phyloP scores from a whole-genome alignment of 2,888 invertebrate species.

The Acanthosoma haemorrhoidale region DNA sequence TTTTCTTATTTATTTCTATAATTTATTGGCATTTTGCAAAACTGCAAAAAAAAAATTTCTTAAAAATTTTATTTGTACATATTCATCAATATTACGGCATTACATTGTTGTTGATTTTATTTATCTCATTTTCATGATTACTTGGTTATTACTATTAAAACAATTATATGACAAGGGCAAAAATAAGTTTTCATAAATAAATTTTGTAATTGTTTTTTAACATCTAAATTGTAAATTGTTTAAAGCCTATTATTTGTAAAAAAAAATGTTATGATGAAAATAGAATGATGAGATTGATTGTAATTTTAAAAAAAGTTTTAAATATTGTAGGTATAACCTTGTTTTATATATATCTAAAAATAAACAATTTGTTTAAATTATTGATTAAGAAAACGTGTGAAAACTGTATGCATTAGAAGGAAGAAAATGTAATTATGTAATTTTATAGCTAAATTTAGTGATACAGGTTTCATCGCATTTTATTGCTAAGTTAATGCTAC shows the following conservation, averaged over 20 bases:
- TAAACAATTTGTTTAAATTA: not conserved
- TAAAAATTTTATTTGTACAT: not conserved
- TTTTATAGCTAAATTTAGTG: not conserved
- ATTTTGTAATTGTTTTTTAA: slow-evolving; percentile 4
- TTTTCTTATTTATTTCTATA: not conserved
- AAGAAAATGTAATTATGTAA: not conserved
- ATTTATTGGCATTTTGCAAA: too few species aligned
- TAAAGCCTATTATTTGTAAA: not conserved
- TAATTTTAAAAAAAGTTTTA: not conserved
- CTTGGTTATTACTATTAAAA: not conserved
- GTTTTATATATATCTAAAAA: not conserved
- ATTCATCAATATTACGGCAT: not conserved
- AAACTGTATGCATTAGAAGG: not conserved
- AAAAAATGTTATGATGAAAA: not conserved
- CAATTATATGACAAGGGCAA: not conserved
- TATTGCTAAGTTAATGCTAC: too few species aligned
- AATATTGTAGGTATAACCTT: not conserved
- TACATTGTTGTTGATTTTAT: not conserved
- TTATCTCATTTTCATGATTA: not conserved
- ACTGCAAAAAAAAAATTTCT: not conserved
- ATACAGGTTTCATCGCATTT: too few species aligned
- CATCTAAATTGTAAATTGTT: not conserved
- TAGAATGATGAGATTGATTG: not conserved
- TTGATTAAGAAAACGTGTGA: not conserved
- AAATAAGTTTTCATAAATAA: slow-evolving; percentile 5